Evolutionary conservation across 2,797 vertebrate genomes (phyloP).

Genomic region (Falco concolor): DNA sequence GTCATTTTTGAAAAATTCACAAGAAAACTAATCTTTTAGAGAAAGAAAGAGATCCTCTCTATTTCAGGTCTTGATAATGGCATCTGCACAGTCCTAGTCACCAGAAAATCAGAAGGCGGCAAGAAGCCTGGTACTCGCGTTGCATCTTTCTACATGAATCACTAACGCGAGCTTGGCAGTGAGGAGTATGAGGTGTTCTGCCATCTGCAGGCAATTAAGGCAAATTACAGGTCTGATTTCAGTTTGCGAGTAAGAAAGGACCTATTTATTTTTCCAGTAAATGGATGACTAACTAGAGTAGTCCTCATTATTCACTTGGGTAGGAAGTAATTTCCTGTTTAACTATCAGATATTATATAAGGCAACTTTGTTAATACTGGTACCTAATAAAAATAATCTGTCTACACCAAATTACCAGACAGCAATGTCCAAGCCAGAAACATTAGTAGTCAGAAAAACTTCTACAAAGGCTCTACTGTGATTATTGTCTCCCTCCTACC

Average conservation of each 20-base stretch:
- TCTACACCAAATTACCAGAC: slow-evolving; percentile 38
- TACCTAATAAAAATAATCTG: slow-evolving; percentile 66
- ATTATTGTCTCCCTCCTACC: slow-evolving; percentile 34
- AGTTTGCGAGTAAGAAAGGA: not conserved
- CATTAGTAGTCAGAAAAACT: slow-evolving; percentile 36
- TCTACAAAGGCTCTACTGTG: slow-evolving; percentile 57
- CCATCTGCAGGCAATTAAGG: slow-evolving; percentile 67
- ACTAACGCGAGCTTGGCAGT: not conserved
- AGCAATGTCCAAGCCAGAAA: slow-evolving; percentile 28
- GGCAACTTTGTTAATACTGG: slow-evolving; percentile 47
- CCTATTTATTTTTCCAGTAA: slow-evolving; percentile 50
- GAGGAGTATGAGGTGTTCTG: slow-evolving; percentile 10
- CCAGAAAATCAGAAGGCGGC: not conserved
- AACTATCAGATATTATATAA: slow-evolving; percentile 59
- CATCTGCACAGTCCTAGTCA: not conserved
- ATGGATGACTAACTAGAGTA: slow-evolving; percentile 37
- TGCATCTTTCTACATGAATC: not conserved
- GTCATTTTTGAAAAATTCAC: not conserved
- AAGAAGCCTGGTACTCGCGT: not conserved
- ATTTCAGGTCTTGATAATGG: not conserved
- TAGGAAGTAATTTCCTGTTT: slow-evolving; percentile 69
- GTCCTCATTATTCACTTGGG: slow-evolving; percentile 61
- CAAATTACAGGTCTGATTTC: not conserved
- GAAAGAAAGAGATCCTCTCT: not conserved
- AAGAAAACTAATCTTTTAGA: not conserved